phyloP scores from a whole-genome alignment of 1,140 invertebrate species.

The Solenopsis invicta region DNA sequence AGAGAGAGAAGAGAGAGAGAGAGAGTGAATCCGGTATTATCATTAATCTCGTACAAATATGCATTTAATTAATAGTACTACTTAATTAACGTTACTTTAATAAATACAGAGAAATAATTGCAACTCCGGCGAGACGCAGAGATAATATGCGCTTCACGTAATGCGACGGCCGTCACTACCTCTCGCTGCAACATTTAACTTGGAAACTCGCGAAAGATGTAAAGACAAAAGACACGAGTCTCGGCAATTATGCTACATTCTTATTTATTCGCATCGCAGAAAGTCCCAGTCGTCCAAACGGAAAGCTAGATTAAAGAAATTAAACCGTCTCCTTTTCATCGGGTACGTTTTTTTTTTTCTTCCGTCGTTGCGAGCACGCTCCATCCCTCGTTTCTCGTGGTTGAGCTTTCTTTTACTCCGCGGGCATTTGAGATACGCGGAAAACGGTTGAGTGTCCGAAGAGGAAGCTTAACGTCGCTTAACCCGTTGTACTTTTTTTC shows the following conservation, averaged over 20 bases:
- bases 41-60: not conserved
- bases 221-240: not conserved
- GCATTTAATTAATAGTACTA: not conserved
- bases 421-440: slow-evolving; percentile 9
- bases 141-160: slow-evolving; percentile 4
- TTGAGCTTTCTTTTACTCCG: slow-evolving; percentile 19
- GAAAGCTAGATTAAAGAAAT: slow-evolving; percentile 39
- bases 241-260: slow-evolving; percentile 9
- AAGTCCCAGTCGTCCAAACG: not conserved
- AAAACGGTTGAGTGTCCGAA: not conserved
- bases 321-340: not conserved
- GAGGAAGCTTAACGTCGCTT: slow-evolving; percentile 42
- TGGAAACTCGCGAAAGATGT: not conserved
- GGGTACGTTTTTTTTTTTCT: not conserved
- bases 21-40: not conserved
- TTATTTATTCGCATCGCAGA: slow-evolving; percentile 18
- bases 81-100: not conserved
- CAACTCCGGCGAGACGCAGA: no score
- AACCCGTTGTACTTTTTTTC: slow-evolving; percentile 64
- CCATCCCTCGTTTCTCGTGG: not conserved
- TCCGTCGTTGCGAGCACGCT: not conserved
- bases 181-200: not conserved
- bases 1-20: not conserved
- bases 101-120: not conserved
- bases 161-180: not conserved